Evolutionary conservation across 2,888 invertebrate genomes (phyloP).

Genomic region (Clitarchus hookeri): DNA sequence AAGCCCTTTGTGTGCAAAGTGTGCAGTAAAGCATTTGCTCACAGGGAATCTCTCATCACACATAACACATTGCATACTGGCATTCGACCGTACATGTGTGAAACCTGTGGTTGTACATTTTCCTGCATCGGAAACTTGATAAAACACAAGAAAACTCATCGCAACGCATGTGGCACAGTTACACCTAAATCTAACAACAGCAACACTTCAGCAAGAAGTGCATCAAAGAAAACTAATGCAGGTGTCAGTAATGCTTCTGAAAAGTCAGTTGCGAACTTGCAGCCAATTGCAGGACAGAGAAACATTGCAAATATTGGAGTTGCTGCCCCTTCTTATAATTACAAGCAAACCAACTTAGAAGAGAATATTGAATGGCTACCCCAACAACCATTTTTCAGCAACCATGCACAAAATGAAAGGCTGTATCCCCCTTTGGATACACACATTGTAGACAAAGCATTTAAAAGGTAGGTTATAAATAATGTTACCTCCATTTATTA

Average conservation of each 20-base stretch:
- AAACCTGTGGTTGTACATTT: conserved; percentile 56
- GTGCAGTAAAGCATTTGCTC: conserved; percentile 54
- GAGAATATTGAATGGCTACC: conserved; percentile 29
- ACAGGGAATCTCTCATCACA: conserved; percentile 57
- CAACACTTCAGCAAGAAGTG: neutral
- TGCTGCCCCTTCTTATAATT: neutral
- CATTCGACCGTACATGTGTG: conserved; percentile 57
- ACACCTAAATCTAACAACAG: neutral
- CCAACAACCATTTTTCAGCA: neutral
- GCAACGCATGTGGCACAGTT: conserved; percentile 27
- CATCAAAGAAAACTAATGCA: neutral
- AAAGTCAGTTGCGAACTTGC: neutral
- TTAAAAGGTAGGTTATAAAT: neutral
- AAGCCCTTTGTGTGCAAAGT: conserved; percentile 59
- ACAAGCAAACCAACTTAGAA: conserved; percentile 48
- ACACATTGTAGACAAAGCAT: neutral
- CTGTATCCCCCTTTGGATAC: conserved; percentile 7
- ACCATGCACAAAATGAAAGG: conserved; percentile 12
- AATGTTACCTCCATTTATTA: neutral
- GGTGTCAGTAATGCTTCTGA: neutral
- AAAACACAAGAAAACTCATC: conserved; percentile 35
- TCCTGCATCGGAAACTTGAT: conserved; percentile 50
- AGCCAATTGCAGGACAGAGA: neutral
- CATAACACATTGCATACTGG: conserved; percentile 55
- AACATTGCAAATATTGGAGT: neutral